These are phyloP conservation scores for Metopia argyrocephala DNA, from an alignment of 2,888 invertebrate genomes.

Conservation along the genomic window DNA sequence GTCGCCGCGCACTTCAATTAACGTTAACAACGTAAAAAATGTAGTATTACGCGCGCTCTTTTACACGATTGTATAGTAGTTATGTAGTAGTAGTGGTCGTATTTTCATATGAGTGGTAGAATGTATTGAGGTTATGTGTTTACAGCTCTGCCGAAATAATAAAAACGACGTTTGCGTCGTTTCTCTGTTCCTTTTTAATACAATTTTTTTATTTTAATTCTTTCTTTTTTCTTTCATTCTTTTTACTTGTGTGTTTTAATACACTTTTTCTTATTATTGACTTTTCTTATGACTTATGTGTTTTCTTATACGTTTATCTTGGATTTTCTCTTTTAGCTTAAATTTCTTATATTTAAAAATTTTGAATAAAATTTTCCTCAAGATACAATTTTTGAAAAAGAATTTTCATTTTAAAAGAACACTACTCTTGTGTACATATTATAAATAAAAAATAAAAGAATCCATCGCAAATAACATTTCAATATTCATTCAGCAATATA, in stretches of 20 bases:
- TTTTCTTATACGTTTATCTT: slow-evolving; percentile 58
- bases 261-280: slow-evolving; percentile 55
- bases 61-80: slow-evolving; percentile 8
- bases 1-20: not conserved
- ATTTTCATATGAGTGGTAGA: slow-evolving; percentile 1
- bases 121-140: slow-evolving; percentile 59
- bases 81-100: slow-evolving; percentile 10
- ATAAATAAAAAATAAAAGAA: slow-evolving; percentile 18
- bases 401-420: slow-evolving; percentile 7
- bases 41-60: slow-evolving; percentile 59
- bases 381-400: slow-evolving; percentile 12
- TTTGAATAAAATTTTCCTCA: slow-evolving; percentile 30
- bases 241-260: slow-evolving; percentile 43
- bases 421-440: slow-evolving; percentile 49
- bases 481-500: slow-evolving; percentile 37
- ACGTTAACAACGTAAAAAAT: slow-evolving; percentile 29
- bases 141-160: slow-evolving; percentile 46
- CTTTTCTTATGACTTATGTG: slow-evolving; percentile 60
- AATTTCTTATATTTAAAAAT: slow-evolving; percentile 34
- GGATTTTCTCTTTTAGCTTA: slow-evolving; percentile 28
- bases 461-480: slow-evolving; percentile 46
- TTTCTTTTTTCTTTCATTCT: slow-evolving; percentile 66
- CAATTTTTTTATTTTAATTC: slow-evolving; percentile 60
- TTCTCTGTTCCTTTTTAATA: slow-evolving; percentile 33
- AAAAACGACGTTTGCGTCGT: slow-evolving; percentile 50